Percentiles rank a stretch among this genome's conserved stretches.
Evolutionary conservation across 1,140 invertebrate species (phyloP).

Genomic region (Apocrypta bakeri): DNA sequence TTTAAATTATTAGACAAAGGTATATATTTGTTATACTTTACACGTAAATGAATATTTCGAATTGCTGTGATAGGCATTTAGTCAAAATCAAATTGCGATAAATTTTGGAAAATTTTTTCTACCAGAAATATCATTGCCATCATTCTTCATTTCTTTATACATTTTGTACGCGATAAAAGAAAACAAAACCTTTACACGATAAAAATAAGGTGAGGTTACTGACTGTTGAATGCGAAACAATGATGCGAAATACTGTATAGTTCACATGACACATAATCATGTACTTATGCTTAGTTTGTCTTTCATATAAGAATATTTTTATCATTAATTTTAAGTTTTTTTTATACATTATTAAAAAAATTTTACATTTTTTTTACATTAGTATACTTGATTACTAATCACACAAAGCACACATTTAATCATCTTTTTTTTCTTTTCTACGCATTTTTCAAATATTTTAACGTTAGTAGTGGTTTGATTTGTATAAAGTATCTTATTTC

Average conservation of each 20-base stretch:
- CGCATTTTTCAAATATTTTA: slow-evolving; percentile 2
- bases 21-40: background rate
- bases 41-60: background rate
- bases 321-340: slow-evolving; percentile 9
- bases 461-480: slow-evolving; percentile 1
- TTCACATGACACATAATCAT: slow-evolving; percentile 39
- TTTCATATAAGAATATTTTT: slow-evolving; percentile 35
- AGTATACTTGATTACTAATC: slow-evolving; percentile 17
- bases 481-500: slow-evolving; percentile 15
- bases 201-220: slow-evolving; percentile 6
- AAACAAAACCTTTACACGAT: slow-evolving; percentile 9
- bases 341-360: slow-evolving; percentile 10
- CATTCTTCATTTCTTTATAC: slow-evolving; percentile 30
- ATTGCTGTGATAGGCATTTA: slow-evolving; percentile 27
- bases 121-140: slow-evolving; percentile 12
- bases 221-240: slow-evolving; percentile 30
- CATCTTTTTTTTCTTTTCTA: slow-evolving; percentile 7
- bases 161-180: slow-evolving; percentile 7
- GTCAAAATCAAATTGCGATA: background rate
- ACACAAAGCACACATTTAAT: slow-evolving; percentile 8
- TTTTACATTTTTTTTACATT: slow-evolving; percentile 8
- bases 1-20: background rate
- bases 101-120: slow-evolving; percentile 21
- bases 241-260: slow-evolving; percentile 28
- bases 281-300: slow-evolving; percentile 27